These are phyloP conservation scores for Tanytarsus gracilentus DNA, from an alignment of 2,888 invertebrate species.

Conservation along the genomic window DNA sequence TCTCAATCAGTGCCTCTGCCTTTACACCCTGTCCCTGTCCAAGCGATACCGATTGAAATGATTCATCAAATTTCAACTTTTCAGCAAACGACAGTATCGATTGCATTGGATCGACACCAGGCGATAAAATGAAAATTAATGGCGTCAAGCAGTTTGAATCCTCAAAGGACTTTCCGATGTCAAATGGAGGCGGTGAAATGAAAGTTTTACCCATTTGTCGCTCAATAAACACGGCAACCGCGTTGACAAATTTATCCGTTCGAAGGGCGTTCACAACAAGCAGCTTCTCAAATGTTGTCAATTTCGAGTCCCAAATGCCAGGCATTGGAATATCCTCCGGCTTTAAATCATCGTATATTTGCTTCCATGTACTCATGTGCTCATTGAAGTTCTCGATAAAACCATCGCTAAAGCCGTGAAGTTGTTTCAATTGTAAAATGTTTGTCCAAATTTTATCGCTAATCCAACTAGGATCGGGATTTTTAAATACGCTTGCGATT, in stretches of 20 bases:
- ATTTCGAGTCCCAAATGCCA: slow-evolving; percentile 51
- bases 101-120: slow-evolving; percentile 73
- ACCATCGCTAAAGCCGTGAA: slow-evolving; percentile 50
- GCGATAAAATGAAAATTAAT: slow-evolving; percentile 78
- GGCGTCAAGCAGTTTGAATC: slow-evolving; percentile 72
- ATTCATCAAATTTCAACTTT: slow-evolving; percentile 61
- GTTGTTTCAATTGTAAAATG: slow-evolving; percentile 58
- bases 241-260: slow-evolving; percentile 74
- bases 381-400: slow-evolving; percentile 55
- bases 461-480: slow-evolving; percentile 75
- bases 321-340: slow-evolving; percentile 64
- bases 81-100: slow-evolving; percentile 58
- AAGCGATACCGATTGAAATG: slow-evolving; percentile 73
- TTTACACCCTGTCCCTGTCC: slow-evolving; percentile 85
- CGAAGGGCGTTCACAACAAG: slow-evolving; percentile 69
- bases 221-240: slow-evolving; percentile 66
- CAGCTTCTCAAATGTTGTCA: slow-evolving; percentile 66
- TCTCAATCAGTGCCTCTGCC: slow-evolving; percentile 65
- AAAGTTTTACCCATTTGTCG: slow-evolving; percentile 64
- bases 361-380: slow-evolving; percentile 49
- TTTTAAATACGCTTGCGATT: slow-evolving; percentile 45
- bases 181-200: slow-evolving; percentile 78
- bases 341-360: slow-evolving; percentile 56
- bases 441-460: slow-evolving; percentile 73
- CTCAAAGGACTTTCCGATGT: slow-evolving; percentile 67